These are phyloP conservation scores for Lampris incognitus DNA, from an alignment of 2,113 vertebrate species.

Conservation along the genomic window DNA sequence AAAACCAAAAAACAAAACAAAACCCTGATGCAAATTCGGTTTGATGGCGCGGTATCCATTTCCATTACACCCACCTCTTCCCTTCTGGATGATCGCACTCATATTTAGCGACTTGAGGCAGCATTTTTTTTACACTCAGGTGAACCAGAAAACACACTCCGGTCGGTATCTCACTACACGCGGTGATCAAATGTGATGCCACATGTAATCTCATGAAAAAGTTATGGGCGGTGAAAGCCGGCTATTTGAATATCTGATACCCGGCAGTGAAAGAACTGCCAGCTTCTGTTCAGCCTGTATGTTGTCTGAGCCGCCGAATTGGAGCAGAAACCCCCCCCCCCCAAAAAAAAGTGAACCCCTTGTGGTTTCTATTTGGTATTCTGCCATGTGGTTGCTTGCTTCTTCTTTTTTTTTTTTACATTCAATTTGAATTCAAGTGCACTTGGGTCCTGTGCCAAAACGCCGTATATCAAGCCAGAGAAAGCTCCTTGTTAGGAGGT, in stretches of 20 bases:
- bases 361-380: too few relatives aligned
- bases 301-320: not conserved
- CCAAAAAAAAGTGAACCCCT: too few relatives aligned
- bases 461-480: too few relatives aligned
- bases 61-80: conserved; percentile 9
- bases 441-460: too few relatives aligned
- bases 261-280: not conserved
- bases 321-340: not conserved
- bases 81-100: conserved; percentile 1
- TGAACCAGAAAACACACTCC: conserved; percentile 11
- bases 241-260: conserved; percentile 3
- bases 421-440: too few relatives aligned
- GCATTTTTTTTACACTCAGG: not conserved
- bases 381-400: too few relatives aligned
- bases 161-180: conserved; percentile 18
- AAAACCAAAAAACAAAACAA: too few relatives aligned
- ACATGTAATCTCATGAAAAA: conserved; percentile 17
- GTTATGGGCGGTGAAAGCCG: not conserved
- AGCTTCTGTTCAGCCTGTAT: not conserved
- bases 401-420: too few relatives aligned
- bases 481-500: too few relatives aligned
- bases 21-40: not conserved
- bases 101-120: conserved; percentile 19
- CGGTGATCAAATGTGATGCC: conserved; percentile 20
- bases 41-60: not conserved